These are phyloP conservation scores for Drosophila kuntzei DNA, from an alignment of 2,888 invertebrate genomes.

Conservation along the genomic window DNA sequence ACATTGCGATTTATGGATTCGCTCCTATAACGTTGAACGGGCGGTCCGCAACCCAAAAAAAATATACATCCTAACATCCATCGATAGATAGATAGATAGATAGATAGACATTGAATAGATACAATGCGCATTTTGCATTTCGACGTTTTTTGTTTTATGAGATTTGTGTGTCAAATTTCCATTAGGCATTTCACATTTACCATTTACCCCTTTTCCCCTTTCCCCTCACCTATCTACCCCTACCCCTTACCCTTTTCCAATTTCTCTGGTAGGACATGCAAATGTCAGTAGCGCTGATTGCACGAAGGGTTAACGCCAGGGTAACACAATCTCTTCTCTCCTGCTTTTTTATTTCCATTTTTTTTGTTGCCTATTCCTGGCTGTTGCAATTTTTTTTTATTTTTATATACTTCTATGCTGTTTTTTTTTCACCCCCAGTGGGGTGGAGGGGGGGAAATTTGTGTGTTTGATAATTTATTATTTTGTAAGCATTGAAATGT, in stretches of 20 bases:
- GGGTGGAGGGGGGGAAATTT: constrained; percentile 19
- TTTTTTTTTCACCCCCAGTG: too few species aligned
- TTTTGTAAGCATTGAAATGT: constrained; percentile 84
- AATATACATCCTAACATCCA: constrained; percentile 3
- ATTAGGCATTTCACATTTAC: constrained; percentile 77
- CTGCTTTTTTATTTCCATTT: constrained; percentile 23
- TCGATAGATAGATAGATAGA: constrained; percentile 48
- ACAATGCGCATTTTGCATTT: constrained; percentile 78
- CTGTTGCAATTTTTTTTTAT: constrained; percentile 66
- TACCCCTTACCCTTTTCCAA: constrained; percentile 33
- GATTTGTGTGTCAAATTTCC: constrained; percentile 83
- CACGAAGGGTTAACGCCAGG: constrained; percentile 64
- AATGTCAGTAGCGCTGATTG: constrained; percentile 72
- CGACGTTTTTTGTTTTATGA: constrained; percentile 71
- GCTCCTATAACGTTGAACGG: constrained; percentile 54
- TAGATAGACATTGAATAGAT: constrained; percentile 67
- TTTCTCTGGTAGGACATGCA: constrained; percentile 65
- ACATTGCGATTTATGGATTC: constrained; percentile 84
- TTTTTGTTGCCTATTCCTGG: constrained; percentile 31
- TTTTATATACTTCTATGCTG: constrained; percentile 13
- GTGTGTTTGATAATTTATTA: constrained; percentile 85
- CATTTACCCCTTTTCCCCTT: constrained; percentile 53
- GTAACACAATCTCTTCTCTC: constrained; percentile 77
- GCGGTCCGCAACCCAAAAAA: constrained; percentile 47
- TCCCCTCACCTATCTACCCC: constrained; percentile 8